Evolutionary conservation across 2,797 vertebrate species (phyloP).

Genomic region (Novumbra hubbsi): DNA sequence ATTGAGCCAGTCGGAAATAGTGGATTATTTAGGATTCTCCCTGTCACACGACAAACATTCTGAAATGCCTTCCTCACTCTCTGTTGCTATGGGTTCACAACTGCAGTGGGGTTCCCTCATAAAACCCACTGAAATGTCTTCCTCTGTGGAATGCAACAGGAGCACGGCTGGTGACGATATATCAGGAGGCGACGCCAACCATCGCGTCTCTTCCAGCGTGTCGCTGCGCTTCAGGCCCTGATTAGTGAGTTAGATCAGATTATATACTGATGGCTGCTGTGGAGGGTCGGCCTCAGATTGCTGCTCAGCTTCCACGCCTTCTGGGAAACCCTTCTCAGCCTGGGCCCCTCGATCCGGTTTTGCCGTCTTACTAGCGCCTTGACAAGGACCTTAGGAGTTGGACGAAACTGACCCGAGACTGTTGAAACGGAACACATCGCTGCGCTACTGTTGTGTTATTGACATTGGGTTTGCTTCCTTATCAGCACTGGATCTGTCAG

Average conservation of each 20-base stretch:
- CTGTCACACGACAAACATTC: neutral
- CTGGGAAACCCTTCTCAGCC: constrained; percentile 13
- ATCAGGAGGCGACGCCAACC: neutral
- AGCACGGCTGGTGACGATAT: neutral
- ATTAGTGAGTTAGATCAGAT: constrained; percentile 36
- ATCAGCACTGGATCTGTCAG: constrained; percentile 4
- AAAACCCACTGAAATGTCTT: neutral
- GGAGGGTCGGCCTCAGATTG: constrained; percentile 11
- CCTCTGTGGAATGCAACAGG: neutral
- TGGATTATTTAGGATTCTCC: neutral
- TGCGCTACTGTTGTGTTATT: neutral
- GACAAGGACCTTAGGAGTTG: neutral
- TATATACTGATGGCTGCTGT: constrained; percentile 16
- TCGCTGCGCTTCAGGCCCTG: neutral
- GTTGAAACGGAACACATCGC: neutral
- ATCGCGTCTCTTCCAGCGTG: constrained; percentile 1
- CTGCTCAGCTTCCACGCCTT: neutral
- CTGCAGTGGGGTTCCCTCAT: neutral
- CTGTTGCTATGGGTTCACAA: neutral
- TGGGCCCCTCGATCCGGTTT: neutral
- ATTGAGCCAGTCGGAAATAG: constrained; percentile 11
- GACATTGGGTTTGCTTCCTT: neutral
- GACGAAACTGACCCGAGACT: neutral
- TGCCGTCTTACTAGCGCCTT: neutral
- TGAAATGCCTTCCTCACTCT: neutral